Evolutionary conservation across 2,113 vertebrate genomes (phyloP).

Genomic region (Corydoras maculifer): DNA sequence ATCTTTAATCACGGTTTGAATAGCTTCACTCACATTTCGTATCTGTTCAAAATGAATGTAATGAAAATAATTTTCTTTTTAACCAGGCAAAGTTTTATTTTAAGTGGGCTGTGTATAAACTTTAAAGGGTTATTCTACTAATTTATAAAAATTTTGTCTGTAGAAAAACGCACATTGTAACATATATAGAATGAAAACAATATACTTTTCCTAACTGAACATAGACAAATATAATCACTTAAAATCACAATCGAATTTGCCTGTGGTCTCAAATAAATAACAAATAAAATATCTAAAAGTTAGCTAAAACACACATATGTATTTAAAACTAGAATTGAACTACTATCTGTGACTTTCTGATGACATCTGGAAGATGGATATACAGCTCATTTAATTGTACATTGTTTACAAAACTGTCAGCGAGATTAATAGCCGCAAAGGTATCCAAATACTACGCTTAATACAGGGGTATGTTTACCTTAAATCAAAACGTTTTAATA

Average conservation of each 20-base stretch:
- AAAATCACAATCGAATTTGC: conserved; percentile 45
- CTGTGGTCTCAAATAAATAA: conserved; percentile 41
- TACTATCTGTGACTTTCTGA: conserved; percentile 54
- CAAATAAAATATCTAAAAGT: conserved; percentile 33
- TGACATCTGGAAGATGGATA: conserved; percentile 51
- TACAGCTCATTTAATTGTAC: conserved; percentile 59
- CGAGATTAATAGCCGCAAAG: conserved; percentile 62
- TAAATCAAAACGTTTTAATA: no score
- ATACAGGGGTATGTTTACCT: conserved; percentile 45
- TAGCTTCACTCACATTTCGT: conserved; percentile 45
- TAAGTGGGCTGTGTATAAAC: conserved; percentile 26
- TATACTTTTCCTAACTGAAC: conserved; percentile 32
- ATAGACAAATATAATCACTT: conserved; percentile 27
- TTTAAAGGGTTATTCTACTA: conserved; percentile 30
- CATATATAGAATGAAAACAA: conserved; percentile 41
- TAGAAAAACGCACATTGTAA: conserved; percentile 44
- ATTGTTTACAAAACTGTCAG: conserved; percentile 70
- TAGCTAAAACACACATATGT: conserved; percentile 28
- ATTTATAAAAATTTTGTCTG: conserved; percentile 38
- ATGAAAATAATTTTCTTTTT: conserved; percentile 17
- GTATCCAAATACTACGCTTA: conserved; percentile 52
- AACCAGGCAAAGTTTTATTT: conserved; percentile 40
- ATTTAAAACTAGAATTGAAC: conserved; percentile 52
- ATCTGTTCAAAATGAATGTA: no score
- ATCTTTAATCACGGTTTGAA: conserved; percentile 63